Conservation (phyloP, 2,797 vertebrate genomes). For the Myotis daubentonii region DNA sequence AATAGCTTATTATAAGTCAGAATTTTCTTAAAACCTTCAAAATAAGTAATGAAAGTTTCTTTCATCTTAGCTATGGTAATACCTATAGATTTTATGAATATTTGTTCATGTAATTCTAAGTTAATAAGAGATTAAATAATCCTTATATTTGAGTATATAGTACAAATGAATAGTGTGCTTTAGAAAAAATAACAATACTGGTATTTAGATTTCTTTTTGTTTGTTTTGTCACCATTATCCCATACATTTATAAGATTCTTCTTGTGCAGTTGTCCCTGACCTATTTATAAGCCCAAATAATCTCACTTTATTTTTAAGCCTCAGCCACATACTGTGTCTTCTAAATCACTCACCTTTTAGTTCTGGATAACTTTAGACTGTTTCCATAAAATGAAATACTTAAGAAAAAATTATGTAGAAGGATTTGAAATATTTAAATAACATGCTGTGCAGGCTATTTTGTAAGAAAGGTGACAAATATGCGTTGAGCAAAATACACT, state of each 20-base stretch:
- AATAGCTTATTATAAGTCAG: background rate
- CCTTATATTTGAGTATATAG: background rate
- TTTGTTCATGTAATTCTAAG: background rate
- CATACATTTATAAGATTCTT: background rate
- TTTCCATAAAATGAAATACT: background rate
- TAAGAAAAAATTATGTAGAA: background rate
- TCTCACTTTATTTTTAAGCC: background rate
- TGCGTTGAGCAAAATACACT: background rate
- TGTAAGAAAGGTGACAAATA: background rate
- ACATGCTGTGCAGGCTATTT: background rate
- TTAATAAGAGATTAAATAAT: background rate
- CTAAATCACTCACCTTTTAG: background rate
- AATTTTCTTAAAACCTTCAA: constrained; percentile 15
- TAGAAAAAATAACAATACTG: background rate
- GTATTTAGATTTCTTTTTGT: background rate
- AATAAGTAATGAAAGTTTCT: constrained; percentile 10
- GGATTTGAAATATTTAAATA: background rate
- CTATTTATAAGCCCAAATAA: background rate
- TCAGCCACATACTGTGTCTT: background rate
- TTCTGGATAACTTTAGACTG: background rate
- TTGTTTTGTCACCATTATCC: background rate
- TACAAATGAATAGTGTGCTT: background rate
- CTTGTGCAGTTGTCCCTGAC: background rate
- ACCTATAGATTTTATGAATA: background rate
- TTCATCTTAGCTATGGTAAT: background rate